Conservation (phyloP, 1,140 invertebrate genomes). For the Agraylea sexmaculata region DNA sequence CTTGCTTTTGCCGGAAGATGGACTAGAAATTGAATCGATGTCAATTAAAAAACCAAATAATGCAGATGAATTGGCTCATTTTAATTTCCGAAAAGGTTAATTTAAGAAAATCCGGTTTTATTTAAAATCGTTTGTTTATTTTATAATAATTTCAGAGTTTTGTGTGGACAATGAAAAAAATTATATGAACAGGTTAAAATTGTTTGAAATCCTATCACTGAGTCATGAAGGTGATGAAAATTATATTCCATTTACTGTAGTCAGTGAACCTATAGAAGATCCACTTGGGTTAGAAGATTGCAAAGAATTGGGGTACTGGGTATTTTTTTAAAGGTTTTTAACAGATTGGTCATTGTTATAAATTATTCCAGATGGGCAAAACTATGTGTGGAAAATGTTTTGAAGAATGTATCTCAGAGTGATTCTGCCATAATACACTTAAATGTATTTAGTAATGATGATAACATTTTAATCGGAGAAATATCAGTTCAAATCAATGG, state of each 20-base stretch:
- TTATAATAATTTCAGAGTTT: not conserved
- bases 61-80: not conserved
- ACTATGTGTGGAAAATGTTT: too few species aligned
- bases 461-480: too few species aligned
- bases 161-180: not conserved
- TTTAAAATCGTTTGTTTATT: not conserved
- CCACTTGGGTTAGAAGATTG: constrained; percentile 23
- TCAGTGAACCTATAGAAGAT: constrained; percentile 26
- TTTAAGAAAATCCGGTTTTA: not conserved
- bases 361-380: too few species aligned
- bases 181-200: not conserved
- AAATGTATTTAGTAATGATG: too few species aligned
- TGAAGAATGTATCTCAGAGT: constrained; percentile 3
- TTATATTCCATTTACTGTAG: constrained; percentile 18
- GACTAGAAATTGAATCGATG: not conserved
- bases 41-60: not conserved
- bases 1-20: not conserved
- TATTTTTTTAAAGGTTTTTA: too few species aligned
- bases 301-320: constrained; percentile 26
- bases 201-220: not conserved
- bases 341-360: too few species aligned
- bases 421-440: constrained; percentile 19
- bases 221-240: not conserved
- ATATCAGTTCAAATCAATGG: too few species aligned
- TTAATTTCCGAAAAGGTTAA: not conserved